A percentile compares a stretch with the other conserved stretches of the same genome.
These are phyloP conservation scores for Podargus strigoides DNA, from an alignment of 2,797 vertebrate species.

Conservation along the genomic window DNA sequence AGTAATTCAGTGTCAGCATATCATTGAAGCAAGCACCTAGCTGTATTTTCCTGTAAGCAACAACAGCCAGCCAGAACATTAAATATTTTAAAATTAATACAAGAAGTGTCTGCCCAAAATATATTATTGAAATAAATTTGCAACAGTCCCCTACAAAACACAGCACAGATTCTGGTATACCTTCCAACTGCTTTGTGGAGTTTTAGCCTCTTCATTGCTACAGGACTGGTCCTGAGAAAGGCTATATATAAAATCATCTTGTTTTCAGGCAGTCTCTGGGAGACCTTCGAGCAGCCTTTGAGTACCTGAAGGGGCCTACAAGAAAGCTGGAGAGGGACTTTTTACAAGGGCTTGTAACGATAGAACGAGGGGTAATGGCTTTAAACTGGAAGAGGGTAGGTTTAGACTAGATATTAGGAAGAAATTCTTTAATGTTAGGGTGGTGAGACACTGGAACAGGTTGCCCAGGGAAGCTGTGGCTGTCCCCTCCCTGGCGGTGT, in stretches of 20 bases:
- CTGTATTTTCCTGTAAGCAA: neutral
- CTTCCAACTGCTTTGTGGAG: neutral
- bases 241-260: neutral
- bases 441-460: no score
- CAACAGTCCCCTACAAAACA: neutral
- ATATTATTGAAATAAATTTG: neutral
- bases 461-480: no score
- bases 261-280: neutral
- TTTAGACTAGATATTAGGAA: no score
- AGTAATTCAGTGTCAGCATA: fast-evolving
- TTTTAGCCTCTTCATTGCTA: neutral
- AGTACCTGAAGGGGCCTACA: no score
- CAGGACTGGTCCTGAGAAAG: neutral
- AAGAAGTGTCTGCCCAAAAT: neutral
- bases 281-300: no score
- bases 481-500: no score
- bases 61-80: neutral
- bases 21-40: neutral
- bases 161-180: neutral
- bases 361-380: no score
- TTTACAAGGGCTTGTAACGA: no score
- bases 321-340: no score
- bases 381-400: no score
- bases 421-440: no score
- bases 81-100: neutral